These are phyloP conservation scores for Agelas oroides DNA, from an alignment of 37 sponge, comb jelly and placozoan species.

Conservation along the genomic window DNA sequence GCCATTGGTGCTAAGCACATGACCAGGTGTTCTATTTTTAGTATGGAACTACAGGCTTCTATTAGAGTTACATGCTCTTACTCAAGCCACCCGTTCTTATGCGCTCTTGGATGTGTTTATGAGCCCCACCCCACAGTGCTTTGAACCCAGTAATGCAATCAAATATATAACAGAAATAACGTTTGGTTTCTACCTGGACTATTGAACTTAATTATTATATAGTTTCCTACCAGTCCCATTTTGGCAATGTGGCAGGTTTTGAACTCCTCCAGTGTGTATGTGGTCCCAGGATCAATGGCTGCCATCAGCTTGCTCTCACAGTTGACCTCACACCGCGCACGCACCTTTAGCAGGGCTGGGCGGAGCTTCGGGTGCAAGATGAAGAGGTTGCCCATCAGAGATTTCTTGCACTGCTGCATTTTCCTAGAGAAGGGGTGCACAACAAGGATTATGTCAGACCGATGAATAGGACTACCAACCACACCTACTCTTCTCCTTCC, in stretches of 20 bases:
- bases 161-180: no score
- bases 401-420: conserved; percentile 68
- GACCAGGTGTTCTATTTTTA: no score
- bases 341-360: conserved; percentile 79
- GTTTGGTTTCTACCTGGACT: not conserved
- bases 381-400: conserved; percentile 84
- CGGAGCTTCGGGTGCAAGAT: conserved; percentile 81
- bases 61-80: no score
- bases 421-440: conserved; percentile 39
- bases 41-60: no score
- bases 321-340: conserved; percentile 62
- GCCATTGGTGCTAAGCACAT: no score
- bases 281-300: conserved; percentile 78
- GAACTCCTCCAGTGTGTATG: conserved; percentile 94
- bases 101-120: no score
- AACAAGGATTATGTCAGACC: not conserved
- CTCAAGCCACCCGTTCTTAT: no score
- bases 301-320: conserved; percentile 66
- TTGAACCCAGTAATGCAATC: no score
- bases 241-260: conserved; percentile 81
- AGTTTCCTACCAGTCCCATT: conserved; percentile 83
- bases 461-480: no score
- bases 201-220: conserved; percentile 14
- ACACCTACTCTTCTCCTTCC: no score
- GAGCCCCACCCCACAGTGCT: no score